These are phyloP conservation scores for Tapirus indicus DNA, from an alignment of 2,797 vertebrate species.

Conservation along the genomic window DNA sequence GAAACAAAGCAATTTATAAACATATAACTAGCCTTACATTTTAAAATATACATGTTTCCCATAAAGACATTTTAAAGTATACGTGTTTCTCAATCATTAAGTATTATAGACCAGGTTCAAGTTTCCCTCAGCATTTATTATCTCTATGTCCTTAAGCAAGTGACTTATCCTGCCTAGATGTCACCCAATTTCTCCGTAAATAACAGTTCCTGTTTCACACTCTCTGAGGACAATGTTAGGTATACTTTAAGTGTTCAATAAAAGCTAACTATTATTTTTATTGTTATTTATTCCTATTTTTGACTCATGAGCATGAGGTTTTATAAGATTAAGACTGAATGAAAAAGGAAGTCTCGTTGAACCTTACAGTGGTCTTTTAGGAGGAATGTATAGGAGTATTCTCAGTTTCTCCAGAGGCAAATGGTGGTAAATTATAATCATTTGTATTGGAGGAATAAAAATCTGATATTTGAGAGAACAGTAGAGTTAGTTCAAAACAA, in stretches of 20 bases:
- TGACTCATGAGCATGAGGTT: background rate
- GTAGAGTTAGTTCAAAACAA: background rate
- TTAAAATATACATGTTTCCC: background rate
- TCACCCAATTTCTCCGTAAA: background rate
- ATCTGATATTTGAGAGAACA: background rate
- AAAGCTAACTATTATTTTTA: background rate
- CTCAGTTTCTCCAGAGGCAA: background rate
- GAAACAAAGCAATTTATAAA: conserved; percentile 45
- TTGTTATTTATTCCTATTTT: background rate
- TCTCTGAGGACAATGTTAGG: background rate
- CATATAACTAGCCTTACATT: conserved; percentile 8
- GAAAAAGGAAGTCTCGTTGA: background rate
- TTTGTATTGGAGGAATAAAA: background rate
- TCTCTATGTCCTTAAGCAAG: background rate
- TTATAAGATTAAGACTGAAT: background rate
- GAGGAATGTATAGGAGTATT: background rate
- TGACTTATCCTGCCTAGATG: background rate
- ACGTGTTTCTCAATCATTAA: background rate
- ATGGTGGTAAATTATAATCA: background rate
- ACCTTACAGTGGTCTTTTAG: background rate
- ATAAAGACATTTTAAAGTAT: background rate
- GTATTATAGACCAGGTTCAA: background rate
- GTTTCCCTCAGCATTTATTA: background rate
- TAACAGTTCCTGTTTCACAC: background rate
- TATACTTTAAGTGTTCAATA: background rate